Conservation (phyloP, 1,140 invertebrate genomes). For the Choristoneura fumiferana region DNA sequence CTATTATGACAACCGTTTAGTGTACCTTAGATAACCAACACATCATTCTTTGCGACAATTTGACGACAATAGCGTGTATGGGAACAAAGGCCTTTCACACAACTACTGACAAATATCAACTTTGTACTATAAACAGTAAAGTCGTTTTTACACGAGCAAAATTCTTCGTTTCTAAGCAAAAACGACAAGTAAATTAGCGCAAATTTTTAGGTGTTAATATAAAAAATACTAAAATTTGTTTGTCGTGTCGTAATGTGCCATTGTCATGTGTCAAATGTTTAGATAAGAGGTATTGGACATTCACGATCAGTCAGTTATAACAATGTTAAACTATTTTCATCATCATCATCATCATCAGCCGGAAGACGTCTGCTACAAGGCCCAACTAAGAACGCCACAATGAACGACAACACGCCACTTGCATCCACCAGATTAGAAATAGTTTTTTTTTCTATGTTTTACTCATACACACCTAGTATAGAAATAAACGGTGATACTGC, state of each 20-base stretch:
- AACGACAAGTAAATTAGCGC: background rate
- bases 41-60: slow-evolving; percentile 16
- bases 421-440: no score
- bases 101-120: background rate
- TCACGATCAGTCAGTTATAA: background rate
- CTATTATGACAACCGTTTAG: slow-evolving; percentile 5
- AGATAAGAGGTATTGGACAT: background rate
- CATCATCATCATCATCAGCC: no score
- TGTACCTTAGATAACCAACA: background rate
- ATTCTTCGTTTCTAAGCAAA: background rate
- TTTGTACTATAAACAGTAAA: background rate
- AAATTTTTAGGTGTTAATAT: slow-evolving; percentile 2
- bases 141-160: background rate
- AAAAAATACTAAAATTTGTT: background rate
- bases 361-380: no score
- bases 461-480: no score
- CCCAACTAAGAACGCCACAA: no score
- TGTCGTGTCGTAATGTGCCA: slow-evolving; percentile 9
- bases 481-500: no score
- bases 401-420: no score
- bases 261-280: slow-evolving; percentile 18
- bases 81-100: background rate
- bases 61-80: slow-evolving; percentile 9
- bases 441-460: no score
- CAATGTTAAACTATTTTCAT: no score